Evolutionary conservation across 2,113 vertebrate genomes (phyloP).

Genomic region (Leptobrachium leishanense): DNA sequence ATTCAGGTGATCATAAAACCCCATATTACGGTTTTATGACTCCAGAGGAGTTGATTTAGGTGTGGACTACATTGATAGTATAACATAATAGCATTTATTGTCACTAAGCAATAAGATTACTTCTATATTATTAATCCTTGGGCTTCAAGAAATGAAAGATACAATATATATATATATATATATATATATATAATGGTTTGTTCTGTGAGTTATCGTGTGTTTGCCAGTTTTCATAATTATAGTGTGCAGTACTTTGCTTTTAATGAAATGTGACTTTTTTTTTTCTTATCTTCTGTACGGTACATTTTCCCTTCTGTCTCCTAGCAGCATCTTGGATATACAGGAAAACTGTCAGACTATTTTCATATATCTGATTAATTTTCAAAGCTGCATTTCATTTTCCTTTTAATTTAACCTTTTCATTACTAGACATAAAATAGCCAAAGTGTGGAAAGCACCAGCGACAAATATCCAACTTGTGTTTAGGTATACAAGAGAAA

Average conservation of each 20-base stretch:
- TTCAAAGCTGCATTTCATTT: not conserved
- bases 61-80: no score
- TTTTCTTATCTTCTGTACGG: conserved; percentile 12
- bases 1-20: no score
- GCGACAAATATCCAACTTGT: no score
- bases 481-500: no score
- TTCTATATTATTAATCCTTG: not conserved
- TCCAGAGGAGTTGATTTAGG: no score
- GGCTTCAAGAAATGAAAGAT: not conserved
- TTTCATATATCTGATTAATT: conserved; percentile 40
- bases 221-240: conserved; percentile 35
- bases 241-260: conserved; percentile 21
- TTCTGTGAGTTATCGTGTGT: conserved; percentile 12
- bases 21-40: no score
- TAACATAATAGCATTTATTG: no score
- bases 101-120: not conserved
- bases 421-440: not conserved
- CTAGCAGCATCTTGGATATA: conserved; percentile 41
- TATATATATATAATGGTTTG: no score
- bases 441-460: not conserved
- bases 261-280: conserved; percentile 38
- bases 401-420: conserved; percentile 30
- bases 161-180: not conserved
- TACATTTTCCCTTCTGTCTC: conserved; percentile 40
- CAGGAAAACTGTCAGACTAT: conserved; percentile 38